These are phyloP conservation scores for Bhutanitis thaidina DNA, from an alignment of 2,888 invertebrate species.

Conservation along the genomic window DNA sequence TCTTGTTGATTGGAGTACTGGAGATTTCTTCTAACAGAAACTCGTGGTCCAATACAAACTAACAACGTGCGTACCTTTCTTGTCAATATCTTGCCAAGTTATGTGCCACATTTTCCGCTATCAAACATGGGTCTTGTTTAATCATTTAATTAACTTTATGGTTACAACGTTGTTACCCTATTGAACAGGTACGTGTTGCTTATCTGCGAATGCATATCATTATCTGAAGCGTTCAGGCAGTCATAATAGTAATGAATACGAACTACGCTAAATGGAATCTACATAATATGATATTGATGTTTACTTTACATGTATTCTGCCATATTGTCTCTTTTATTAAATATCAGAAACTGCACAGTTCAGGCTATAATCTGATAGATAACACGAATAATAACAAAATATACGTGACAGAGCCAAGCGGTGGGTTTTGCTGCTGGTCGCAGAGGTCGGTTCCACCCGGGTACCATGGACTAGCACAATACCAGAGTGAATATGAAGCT, in stretches of 20 bases:
- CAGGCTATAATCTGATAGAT: not conserved
- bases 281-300: slow-evolving; percentile 15
- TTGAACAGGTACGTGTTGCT: slow-evolving; percentile 19
- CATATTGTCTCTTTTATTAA: slow-evolving; percentile 9
- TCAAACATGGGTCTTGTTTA: too few relatives aligned
- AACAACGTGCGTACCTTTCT: too few relatives aligned
- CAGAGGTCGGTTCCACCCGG: too few relatives aligned
- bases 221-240: slow-evolving; percentile 35
- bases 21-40: too few relatives aligned
- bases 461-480: not conserved
- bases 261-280: slow-evolving; percentile 31
- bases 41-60: too few relatives aligned
- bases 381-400: slow-evolving; percentile 1
- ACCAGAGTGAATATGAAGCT: too few relatives aligned
- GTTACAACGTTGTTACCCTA: slow-evolving; percentile 26
- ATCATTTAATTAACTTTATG: too few relatives aligned
- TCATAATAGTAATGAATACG: slow-evolving; percentile 40
- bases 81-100: too few relatives aligned
- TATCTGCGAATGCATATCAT: slow-evolving; percentile 32
- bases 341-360: slow-evolving; percentile 3
- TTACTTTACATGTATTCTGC: slow-evolving; percentile 1
- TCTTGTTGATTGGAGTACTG: too few relatives aligned
- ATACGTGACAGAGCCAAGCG: too few relatives aligned
- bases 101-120: too few relatives aligned
- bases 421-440: too few relatives aligned